These are phyloP conservation scores for Coptotermes formosanus DNA, from an alignment of 1,140 invertebrate genomes.

Conservation along the genomic window DNA sequence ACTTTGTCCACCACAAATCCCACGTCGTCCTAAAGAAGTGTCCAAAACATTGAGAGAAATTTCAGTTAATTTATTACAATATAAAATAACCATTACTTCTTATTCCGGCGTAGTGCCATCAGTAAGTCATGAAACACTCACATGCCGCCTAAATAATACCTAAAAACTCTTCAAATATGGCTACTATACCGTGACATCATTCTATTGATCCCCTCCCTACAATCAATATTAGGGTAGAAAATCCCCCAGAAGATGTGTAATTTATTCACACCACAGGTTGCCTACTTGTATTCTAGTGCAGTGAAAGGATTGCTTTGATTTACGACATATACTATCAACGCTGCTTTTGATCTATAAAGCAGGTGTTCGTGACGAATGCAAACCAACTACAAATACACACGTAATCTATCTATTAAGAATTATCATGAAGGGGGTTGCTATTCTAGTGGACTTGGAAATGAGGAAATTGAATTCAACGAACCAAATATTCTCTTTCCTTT, in stretches of 20 bases:
- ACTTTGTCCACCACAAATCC: too few species aligned
- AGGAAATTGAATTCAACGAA: background rate
- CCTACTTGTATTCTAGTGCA: conserved; percentile 4
- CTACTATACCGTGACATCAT: too few species aligned
- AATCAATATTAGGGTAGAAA: background rate
- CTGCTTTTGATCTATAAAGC: conserved; percentile 5
- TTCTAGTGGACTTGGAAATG: background rate
- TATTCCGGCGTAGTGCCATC: too few species aligned
- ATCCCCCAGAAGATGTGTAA: background rate
- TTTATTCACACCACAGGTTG: conserved; percentile 10
- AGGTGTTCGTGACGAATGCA: background rate
- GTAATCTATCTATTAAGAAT: conserved; percentile 17
- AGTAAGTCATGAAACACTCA: too few species aligned
- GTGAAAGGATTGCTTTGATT: conserved; percentile 13
- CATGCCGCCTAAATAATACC: too few species aligned
- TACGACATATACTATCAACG: background rate
- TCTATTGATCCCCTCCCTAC: too few species aligned
- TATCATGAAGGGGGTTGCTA: background rate
- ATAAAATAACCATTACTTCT: too few species aligned
- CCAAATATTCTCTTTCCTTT: background rate
- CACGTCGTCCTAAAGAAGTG: too few species aligned
- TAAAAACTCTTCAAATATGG: too few species aligned
- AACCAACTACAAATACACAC: background rate
- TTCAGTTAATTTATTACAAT: too few species aligned
- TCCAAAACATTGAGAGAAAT: too few species aligned